These are phyloP conservation scores for Platalea minor DNA, from an alignment of 2,797 vertebrate genomes.

Conservation along the genomic window DNA sequence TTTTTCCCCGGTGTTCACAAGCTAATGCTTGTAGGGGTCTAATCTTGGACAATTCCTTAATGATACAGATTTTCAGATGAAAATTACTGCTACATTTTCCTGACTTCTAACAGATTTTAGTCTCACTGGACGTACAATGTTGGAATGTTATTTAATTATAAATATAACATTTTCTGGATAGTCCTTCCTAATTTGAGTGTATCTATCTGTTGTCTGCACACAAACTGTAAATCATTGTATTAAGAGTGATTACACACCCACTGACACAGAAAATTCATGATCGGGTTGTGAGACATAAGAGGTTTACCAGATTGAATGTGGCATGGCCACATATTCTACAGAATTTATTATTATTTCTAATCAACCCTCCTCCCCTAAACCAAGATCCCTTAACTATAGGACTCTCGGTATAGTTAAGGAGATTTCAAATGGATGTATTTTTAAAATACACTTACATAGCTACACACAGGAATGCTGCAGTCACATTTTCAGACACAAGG, in stretches of 20 bases:
- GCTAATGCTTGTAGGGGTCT: slow-evolving; percentile 62
- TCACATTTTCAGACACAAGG: background rate
- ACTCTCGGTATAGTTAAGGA: background rate
- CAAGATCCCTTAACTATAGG: slow-evolving; percentile 36
- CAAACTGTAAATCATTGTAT: slow-evolving; percentile 63
- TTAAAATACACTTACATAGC: background rate
- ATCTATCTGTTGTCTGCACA: slow-evolving; percentile 42
- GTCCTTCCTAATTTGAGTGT: slow-evolving; percentile 24
- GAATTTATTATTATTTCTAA: slow-evolving; percentile 61
- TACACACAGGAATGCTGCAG: background rate
- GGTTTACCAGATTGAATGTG: slow-evolving; percentile 68
- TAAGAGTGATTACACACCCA: slow-evolving; percentile 68
- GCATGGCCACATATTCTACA: slow-evolving; percentile 33
- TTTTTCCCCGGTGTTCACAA: slow-evolving; percentile 35
- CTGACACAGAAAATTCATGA: slow-evolving; percentile 67
- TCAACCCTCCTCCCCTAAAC: slow-evolving; percentile 48
- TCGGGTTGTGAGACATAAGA: slow-evolving; percentile 65
- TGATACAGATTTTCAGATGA: slow-evolving; percentile 68
- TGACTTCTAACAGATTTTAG: slow-evolving; percentile 28
- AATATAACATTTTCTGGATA: background rate
- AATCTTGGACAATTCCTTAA: slow-evolving; percentile 73
- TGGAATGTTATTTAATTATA: slow-evolving; percentile 40
- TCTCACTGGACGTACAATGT: background rate
- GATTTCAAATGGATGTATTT: slow-evolving; percentile 3
- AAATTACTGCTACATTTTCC: slow-evolving; percentile 50